Conservation (phyloP, 2,113 vertebrate species). For the Ptyas mucosa region DNA sequence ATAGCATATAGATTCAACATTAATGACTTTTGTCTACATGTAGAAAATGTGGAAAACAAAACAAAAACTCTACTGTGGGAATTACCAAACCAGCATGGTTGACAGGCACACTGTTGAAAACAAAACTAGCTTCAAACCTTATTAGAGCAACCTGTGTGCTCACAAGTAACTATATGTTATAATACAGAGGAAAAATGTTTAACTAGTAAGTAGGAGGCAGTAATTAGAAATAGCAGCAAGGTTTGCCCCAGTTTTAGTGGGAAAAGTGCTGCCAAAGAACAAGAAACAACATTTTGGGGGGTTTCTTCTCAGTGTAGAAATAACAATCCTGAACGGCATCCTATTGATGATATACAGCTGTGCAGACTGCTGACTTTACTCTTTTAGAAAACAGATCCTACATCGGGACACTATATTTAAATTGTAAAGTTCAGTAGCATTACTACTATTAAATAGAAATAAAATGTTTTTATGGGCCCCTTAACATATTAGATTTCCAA, state of each 20-base stretch:
- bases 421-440: slow-evolving; percentile 45
- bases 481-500: slow-evolving; percentile 59
- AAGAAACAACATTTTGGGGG: slow-evolving; percentile 41
- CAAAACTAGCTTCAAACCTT: neutral
- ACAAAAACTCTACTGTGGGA: slow-evolving; percentile 22
- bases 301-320: slow-evolving; percentile 54
- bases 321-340: slow-evolving; percentile 53
- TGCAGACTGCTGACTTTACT: slow-evolving; percentile 52
- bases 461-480: slow-evolving; percentile 41
- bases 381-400: slow-evolving; percentile 46
- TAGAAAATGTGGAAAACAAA: neutral
- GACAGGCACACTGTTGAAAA: neutral
- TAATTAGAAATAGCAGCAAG: slow-evolving; percentile 47
- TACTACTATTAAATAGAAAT: slow-evolving; percentile 46
- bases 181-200: slow-evolving; percentile 36
- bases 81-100: neutral
- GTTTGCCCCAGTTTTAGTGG: slow-evolving; percentile 26
- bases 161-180: slow-evolving; percentile 28
- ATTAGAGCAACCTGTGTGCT: neutral
- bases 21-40: neutral
- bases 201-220: slow-evolving; percentile 45
- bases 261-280: slow-evolving; percentile 45
- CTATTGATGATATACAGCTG: slow-evolving; percentile 3
- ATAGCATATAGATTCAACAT: neutral
- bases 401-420: slow-evolving; percentile 37